phyloP scores from a whole-genome alignment of 2,888 invertebrate species.

The Muscina levida region DNA sequence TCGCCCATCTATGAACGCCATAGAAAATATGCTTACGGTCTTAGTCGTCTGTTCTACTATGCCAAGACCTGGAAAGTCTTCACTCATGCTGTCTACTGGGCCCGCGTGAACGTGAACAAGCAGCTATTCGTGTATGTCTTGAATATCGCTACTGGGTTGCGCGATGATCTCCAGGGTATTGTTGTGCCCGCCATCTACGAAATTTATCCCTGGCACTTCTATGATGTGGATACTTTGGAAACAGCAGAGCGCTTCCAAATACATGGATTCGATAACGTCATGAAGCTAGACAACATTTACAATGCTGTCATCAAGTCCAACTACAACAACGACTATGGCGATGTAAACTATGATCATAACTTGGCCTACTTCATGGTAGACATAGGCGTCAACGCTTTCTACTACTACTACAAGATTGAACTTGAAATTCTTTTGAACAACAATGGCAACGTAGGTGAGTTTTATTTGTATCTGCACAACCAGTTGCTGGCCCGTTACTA shows the following conservation, averaged over 20 bases:
- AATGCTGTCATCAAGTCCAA: conserved; percentile 84
- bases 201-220: conserved; percentile 84
- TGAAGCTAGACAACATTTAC: conserved; percentile 80
- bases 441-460: conserved; percentile 79
- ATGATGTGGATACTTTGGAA: conserved; percentile 82
- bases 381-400: conserved; percentile 87
- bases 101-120: conserved; percentile 84
- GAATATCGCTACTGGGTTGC: conserved; percentile 83
- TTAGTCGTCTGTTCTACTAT: conserved; percentile 85
- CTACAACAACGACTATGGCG: conserved; percentile 84
- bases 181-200: conserved; percentile 85
- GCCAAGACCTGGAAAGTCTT: conserved; percentile 89
- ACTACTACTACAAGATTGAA: conserved; percentile 85
- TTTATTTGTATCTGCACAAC: conserved; percentile 80
- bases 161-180: conserved; percentile 82
- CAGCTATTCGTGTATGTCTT: conserved; percentile 84
- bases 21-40: conserved; percentile 82
- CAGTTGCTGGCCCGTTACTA: conserved; percentile 81
- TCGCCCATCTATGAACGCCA: conserved; percentile 73
- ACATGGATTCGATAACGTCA: conserved; percentile 82
- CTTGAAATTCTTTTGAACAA: conserved; percentile 74
- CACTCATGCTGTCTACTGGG: conserved; percentile 85
- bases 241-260: conserved; percentile 81
- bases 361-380: conserved; percentile 89
- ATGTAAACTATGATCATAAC: conserved; percentile 83